These are phyloP conservation scores for Necrosyrtes monachus DNA, from an alignment of 2,797 vertebrate genomes.

Conservation along the genomic window DNA sequence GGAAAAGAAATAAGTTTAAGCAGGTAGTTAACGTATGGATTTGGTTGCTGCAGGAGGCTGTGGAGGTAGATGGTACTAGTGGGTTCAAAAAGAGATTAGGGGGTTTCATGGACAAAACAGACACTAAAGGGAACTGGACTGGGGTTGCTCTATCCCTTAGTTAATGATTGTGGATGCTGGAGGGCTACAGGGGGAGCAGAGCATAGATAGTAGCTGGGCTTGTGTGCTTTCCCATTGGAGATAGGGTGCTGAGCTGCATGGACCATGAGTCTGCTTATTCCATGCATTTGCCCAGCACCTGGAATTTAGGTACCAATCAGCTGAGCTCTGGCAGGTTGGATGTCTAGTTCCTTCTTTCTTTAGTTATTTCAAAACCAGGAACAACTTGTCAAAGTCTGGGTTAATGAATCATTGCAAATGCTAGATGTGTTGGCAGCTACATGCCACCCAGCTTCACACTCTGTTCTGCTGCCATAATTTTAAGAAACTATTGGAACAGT, in stretches of 20 bases:
- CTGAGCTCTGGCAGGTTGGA: not conserved
- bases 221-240: not conserved
- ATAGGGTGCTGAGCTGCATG: not conserved
- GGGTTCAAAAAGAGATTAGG: not conserved
- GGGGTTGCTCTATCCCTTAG: not conserved
- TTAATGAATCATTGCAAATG: slow-evolving; percentile 63
- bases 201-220: not conserved
- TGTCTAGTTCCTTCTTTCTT: slow-evolving; percentile 15
- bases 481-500: slow-evolving; percentile 54
- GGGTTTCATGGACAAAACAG: not conserved
- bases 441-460: slow-evolving; percentile 65
- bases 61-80: not conserved
- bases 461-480: slow-evolving; percentile 58
- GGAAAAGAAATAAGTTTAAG: not conserved
- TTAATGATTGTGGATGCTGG: not conserved
- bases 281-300: not conserved
- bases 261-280: not conserved
- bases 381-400: slow-evolving; percentile 35
- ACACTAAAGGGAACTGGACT: not conserved
- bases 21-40: not conserved
- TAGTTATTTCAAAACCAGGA: not conserved
- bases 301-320: not conserved
- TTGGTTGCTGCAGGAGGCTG: not conserved
- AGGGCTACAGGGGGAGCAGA: not conserved
- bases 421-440: slow-evolving; percentile 59